Percentiles rank a stretch among this genome's conserved stretches.
phyloP scores from a whole-genome alignment of 2,888 invertebrate species.

The Ganaspis brasiliensis region DNA sequence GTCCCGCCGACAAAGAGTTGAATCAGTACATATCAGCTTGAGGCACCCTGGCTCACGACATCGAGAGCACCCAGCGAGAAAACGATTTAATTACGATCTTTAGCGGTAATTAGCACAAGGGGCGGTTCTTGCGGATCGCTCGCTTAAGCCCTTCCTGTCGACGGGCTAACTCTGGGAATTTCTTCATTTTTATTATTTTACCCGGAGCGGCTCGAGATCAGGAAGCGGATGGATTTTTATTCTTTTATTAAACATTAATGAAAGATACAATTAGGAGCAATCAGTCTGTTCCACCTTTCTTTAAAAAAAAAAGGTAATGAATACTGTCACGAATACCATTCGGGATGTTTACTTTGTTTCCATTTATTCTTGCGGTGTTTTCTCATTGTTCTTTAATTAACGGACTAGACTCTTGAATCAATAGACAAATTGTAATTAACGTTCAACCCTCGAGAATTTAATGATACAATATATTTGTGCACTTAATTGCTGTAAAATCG shows the following conservation, averaged over 20 bases:
- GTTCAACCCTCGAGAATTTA: not conserved
- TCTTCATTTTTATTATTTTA: slow-evolving; percentile 26
- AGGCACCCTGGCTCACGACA: slow-evolving; percentile 56
- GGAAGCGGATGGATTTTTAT: slow-evolving; percentile 23
- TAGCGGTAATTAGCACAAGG: slow-evolving; percentile 70
- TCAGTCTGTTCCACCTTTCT: slow-evolving; percentile 23
- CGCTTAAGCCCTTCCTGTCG: slow-evolving; percentile 40
- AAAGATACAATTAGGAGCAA: slow-evolving; percentile 36
- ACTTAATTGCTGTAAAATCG: too few species aligned
- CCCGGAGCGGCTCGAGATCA: not conserved
- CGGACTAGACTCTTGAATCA: not conserved
- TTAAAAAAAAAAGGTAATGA: slow-evolving; percentile 3
- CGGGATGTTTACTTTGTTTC: not conserved
- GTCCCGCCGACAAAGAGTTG: slow-evolving; percentile 69
- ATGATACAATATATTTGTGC: too few species aligned
- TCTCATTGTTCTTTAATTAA: not conserved
- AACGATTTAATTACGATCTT: slow-evolving; percentile 77
- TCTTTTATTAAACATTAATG: slow-evolving; percentile 22
- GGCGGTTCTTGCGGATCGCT: slow-evolving; percentile 57
- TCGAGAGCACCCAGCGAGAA: slow-evolving; percentile 62
- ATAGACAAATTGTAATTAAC: slow-evolving; percentile 4
- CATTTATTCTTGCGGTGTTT: not conserved
- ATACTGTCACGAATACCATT: slow-evolving; percentile 14
- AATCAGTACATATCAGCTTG: slow-evolving; percentile 64
- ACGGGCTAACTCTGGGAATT: not conserved